phyloP scores from a whole-genome alignment of 2,888 invertebrate species.

The Anodontia alba region DNA sequence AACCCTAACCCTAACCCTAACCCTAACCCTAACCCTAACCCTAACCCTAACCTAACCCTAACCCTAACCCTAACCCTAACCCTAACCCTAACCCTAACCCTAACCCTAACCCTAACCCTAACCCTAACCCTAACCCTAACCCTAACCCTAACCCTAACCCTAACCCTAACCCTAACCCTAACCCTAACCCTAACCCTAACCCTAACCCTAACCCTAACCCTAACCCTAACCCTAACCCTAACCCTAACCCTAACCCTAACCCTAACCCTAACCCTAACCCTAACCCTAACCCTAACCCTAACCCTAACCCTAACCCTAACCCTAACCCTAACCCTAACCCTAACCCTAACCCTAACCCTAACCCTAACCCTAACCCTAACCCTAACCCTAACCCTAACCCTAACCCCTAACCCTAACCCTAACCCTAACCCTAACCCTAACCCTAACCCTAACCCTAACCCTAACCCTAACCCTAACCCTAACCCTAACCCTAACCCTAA shows the following conservation, averaged over 20 bases:
- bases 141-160: neutral
- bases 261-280: conserved; percentile 18
- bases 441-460: conserved; percentile 1
- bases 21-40: conserved; percentile 10
- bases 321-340: conserved; percentile 10
- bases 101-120: neutral
- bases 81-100: neutral
- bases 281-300: conserved; percentile 13
- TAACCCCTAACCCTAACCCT: too few species aligned
- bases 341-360: conserved; percentile 5
- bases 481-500: conserved; percentile 10
- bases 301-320: conserved; percentile 10
- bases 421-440: conserved; percentile 1
- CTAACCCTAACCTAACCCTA: conserved; percentile 2
- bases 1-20: conserved; percentile 1
- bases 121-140: neutral
- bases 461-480: conserved; percentile 3
- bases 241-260: conserved; percentile 2
- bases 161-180: neutral
- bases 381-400: conserved; percentile 19
- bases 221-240: neutral
- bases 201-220: conserved; percentile 9
- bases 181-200: neutral
- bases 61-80: neutral
- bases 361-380: conserved; percentile 10